Evolutionary conservation across 2,888 invertebrate species (phyloP).

Genomic region (Halocaridina rubra): DNA sequence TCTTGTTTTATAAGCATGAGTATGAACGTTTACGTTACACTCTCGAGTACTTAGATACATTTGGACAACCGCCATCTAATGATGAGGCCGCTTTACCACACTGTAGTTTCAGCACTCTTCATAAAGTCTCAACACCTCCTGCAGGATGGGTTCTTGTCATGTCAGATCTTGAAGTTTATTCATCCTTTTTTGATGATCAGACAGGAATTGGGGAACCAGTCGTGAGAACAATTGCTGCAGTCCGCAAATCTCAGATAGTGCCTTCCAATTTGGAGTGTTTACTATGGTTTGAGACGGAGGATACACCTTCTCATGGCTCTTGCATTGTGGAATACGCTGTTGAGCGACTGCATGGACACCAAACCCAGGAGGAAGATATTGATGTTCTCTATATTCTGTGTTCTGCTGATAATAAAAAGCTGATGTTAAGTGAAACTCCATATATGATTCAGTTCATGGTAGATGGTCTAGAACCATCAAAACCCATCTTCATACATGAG

Average conservation of each 20-base stretch:
- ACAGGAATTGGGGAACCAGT: conserved; percentile 47
- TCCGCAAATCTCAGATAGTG: conserved; percentile 3
- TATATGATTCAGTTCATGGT: conserved; percentile 54
- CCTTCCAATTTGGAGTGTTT: conserved; percentile 37
- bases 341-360: conserved; percentile 31
- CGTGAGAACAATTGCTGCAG: conserved; percentile 42
- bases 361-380: conserved; percentile 15
- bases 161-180: conserved; percentile 54
- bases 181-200: conserved; percentile 61
- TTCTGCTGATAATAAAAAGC: conserved; percentile 14
- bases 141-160: conserved; percentile 55
- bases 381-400: conserved; percentile 47
- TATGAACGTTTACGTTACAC: conserved; percentile 86
- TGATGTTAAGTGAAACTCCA: conserved; percentile 37
- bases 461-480: conserved; percentile 36
- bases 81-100: conserved; percentile 2
- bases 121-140: conserved; percentile 46
- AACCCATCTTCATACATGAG: conserved; percentile 48
- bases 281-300: conserved; percentile 50
- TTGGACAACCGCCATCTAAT: conserved; percentile 73
- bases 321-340: conserved; percentile 47
- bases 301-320: conserved; percentile 15
- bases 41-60: conserved; percentile 86
- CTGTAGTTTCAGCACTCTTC: conserved; percentile 39
- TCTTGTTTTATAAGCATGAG: conserved; percentile 86